These are phyloP conservation scores for Lepus townsendii DNA, from an alignment of 2,797 vertebrate species.

Conservation along the genomic window DNA sequence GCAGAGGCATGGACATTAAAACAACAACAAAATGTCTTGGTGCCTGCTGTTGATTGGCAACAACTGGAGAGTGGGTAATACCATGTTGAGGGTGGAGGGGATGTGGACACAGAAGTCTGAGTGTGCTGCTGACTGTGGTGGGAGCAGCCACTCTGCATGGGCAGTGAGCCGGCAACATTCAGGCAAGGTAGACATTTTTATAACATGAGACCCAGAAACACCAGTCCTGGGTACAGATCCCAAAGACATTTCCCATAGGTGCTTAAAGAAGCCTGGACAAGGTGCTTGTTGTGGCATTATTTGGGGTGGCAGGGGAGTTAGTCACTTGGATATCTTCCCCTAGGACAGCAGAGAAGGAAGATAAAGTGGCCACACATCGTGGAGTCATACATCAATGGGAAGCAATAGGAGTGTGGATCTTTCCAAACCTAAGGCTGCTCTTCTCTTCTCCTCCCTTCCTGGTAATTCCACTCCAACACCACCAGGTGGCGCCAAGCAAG, in stretches of 20 bases:
- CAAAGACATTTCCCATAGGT: background rate
- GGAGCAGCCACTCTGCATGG: background rate
- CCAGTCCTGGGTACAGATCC: background rate
- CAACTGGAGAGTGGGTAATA: background rate
- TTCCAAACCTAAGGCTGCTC: background rate
- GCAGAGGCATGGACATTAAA: background rate
- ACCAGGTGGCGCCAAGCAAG: background rate
- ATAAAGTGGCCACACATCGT: background rate
- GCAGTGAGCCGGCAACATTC: background rate
- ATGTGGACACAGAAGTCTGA: background rate
- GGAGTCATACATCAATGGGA: background rate
- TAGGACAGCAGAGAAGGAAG: background rate
- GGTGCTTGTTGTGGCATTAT: background rate
- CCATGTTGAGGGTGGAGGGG: background rate
- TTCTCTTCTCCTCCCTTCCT: slow-evolving; percentile 18
- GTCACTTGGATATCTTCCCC: background rate
- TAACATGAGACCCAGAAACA: background rate
- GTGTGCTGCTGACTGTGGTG: too few relatives aligned
- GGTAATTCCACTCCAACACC: slow-evolving; percentile 29
- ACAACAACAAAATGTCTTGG: background rate
- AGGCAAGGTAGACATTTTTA: background rate
- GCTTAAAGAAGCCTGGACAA: background rate
- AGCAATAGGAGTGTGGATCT: background rate
- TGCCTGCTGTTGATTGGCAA: background rate
- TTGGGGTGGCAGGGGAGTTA: background rate